A percentile compares a stretch with the other conserved stretches of the same genome.
Evolutionary conservation across 1,140 invertebrate genomes (phyloP).

Genomic region (Atopsyche davidsoni): DNA sequence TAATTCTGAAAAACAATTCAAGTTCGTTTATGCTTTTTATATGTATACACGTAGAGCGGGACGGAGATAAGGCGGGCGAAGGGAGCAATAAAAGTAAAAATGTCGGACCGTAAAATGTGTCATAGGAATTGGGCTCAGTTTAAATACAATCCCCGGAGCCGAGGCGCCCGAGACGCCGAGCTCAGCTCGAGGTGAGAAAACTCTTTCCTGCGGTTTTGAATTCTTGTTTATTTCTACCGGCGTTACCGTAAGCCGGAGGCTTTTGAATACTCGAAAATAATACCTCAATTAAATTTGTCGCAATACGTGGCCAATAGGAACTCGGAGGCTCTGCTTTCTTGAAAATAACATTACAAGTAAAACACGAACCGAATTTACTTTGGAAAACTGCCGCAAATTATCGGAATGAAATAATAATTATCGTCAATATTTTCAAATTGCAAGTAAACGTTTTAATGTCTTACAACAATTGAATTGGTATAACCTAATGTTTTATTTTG

Average conservation of each 20-base stretch:
- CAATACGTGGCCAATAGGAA: too few species aligned
- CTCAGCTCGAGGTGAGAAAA: slow-evolving; percentile 12
- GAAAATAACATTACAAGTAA: too few species aligned
- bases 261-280: slow-evolving; percentile 17
- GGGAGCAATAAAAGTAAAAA: slow-evolving; percentile 22
- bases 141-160: slow-evolving; percentile 19
- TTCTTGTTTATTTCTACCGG: slow-evolving; percentile 19
- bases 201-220: slow-evolving; percentile 10
- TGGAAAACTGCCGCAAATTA: too few species aligned
- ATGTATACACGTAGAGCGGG: slow-evolving; percentile 16
- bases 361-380: too few species aligned
- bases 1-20: slow-evolving; percentile 15
- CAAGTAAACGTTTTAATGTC: too few species aligned
- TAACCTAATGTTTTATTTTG: too few species aligned
- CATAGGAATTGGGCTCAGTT: slow-evolving; percentile 22
- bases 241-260: slow-evolving; percentile 7
- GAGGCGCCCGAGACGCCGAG: slow-evolving; percentile 1
- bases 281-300: slow-evolving; percentile 25
- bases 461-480: too few species aligned
- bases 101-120: slow-evolving; percentile 23
- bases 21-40: slow-evolving; percentile 23
- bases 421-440: too few species aligned
- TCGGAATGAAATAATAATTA: too few species aligned
- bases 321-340: too few species aligned
- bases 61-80: background rate